Base-by-base conservation (phyloP, 2,113 vertebrate genomes). In the Amphiprion ocellaris region DNA sequence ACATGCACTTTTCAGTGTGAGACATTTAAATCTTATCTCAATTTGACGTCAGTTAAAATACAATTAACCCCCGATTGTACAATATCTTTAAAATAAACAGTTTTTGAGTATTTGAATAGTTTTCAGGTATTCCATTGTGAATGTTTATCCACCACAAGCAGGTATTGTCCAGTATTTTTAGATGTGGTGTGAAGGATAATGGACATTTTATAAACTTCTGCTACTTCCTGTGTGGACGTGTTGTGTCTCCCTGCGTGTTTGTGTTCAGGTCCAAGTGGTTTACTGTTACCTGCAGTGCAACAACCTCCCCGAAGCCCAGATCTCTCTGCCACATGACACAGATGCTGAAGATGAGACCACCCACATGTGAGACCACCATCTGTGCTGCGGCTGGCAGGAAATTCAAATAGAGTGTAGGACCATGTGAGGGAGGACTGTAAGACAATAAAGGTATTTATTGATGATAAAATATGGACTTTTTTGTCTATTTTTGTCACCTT, bases 211-310 rank as follows among this genome's bases (percentile, higher is more conserved):
- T 11, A 26, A 19, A 30, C 19, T 10, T 10, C 16, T 12, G 3
- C 21, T 49, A 2, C 10, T 33, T n/a, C 37, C 16, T 47, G 16
- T 53, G 8, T 44, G n/a, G 41, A 3, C n/a, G 7, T 52, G 26
- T 47, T 26, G 11, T 58, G 23, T 39, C 1, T 63, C 2, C 65
- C 1, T 83, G 21, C 81, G 30, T 87, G 67, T 82, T 68, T 77
- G 19, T 61, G 2, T 39, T 73, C 81, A 95, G 94, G 94, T 94
- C 68, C 94, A 94, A 61, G 94, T 94, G 62, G 74, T 95, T 73
- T 91, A 82, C 70, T 74, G 67, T 64, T 95, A 93, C 83, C 93
- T 95, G 78, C 92, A 93, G 88, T 92, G 90, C 79, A 73, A 83
- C 47, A 82, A 89, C 81, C 93, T 95, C 61, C 92, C 94, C 19